Evolutionary conservation across 2,888 invertebrate species (phyloP).

Genomic region (Tuta absoluta): DNA sequence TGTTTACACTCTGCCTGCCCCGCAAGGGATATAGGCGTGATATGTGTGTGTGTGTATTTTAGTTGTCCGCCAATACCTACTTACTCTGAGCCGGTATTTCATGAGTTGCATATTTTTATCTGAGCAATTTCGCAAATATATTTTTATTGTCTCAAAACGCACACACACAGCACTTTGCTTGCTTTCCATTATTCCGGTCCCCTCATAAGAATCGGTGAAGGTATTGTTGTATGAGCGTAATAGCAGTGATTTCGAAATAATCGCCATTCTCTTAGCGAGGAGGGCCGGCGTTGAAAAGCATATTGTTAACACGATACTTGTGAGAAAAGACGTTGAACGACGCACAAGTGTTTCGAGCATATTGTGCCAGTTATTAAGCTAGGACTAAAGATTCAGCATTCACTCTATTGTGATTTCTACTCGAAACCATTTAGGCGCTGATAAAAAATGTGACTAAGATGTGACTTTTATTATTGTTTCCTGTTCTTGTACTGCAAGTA

Average conservation of each 20-base stretch:
- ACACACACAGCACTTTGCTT: not conserved
- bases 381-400: not conserved
- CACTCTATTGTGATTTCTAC: not conserved
- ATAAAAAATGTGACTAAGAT: too few species aligned
- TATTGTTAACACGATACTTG: slow-evolving; percentile 70
- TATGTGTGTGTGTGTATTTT: too few species aligned
- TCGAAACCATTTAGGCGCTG: too few species aligned
- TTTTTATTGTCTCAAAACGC: not conserved
- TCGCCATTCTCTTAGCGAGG: slow-evolving; percentile 62
- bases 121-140: not conserved
- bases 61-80: too few species aligned
- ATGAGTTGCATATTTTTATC: not conserved
- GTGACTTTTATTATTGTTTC: too few species aligned
- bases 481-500: too few species aligned
- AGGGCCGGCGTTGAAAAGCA: slow-evolving; percentile 53
- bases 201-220: slow-evolving; percentile 43
- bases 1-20: too few species aligned
- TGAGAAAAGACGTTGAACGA: slow-evolving; percentile 72
- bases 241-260: slow-evolving; percentile 73
- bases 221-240: slow-evolving; percentile 61
- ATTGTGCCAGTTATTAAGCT: not conserved
- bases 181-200: slow-evolving; percentile 5
- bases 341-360: slow-evolving; percentile 13
- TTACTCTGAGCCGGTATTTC: too few species aligned
- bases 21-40: too few species aligned